Base-by-base conservation (phyloP, 2,888 invertebrate genomes). In the Barypeithes pellucidus region DNA sequence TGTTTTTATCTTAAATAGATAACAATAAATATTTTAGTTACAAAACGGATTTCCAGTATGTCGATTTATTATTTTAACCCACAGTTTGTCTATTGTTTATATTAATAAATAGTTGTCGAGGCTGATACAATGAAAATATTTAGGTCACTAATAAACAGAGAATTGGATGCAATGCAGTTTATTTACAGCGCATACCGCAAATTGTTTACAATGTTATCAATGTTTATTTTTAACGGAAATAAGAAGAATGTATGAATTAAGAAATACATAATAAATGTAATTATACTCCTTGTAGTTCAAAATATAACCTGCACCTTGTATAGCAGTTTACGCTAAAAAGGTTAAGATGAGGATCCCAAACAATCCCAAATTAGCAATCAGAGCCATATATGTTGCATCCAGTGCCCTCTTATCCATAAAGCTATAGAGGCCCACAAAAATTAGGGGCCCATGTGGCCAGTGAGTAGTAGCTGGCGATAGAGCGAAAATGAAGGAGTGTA, bases 21-120 rank as follows among this genome's bases (percentile, higher is more conserved):
- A 36, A 8, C 36, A 8, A 36, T 36, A 39, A 5, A 39, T 12
- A 39, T 39, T 39, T 39, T 39, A n/a, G 39, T 39, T 39, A 39
- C 39, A 39, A 39, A 39, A n/a, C 4, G 39, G 7, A 43, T 50
- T 50, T 22, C 22, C 22, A 50, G 20, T 22, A 50, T 20, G 22
- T 11, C 50, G 11, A 50, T 52, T 52, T 29, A 29, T 52, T 29
- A 14, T 52, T 52, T 24, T 52, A 11, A 52, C 20, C 29, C 11
- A 29, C 29, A 52, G 52, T 24, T n/a, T 52, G 16, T 16, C 1
- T 9, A 16, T 57, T 57, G 54, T 57, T 57, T 57, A 57, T 57
- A 33, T 33, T 57, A 57, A 57, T 57, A 57, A 33, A 57, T 57
- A 57, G 54, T 57, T 57, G 54, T 57, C 54, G 54, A 57, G 54